Evolutionary conservation across 2,888 invertebrate species (phyloP).

Genomic region (Brachypalpus laphriformis): DNA sequence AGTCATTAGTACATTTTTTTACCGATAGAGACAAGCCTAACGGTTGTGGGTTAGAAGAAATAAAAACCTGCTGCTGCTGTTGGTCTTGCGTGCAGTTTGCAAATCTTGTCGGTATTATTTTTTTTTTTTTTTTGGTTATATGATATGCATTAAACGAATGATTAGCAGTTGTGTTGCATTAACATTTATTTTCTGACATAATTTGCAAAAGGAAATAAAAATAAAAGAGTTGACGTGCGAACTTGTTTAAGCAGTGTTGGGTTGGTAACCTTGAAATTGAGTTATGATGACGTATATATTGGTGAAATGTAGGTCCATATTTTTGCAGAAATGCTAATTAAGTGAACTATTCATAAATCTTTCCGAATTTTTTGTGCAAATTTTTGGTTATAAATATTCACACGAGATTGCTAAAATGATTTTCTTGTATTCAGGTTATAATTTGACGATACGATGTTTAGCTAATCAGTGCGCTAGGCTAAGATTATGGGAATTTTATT

Average conservation of each 20-base stretch:
- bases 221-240: constrained; percentile 55
- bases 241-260: constrained; percentile 30
- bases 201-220: constrained; percentile 20
- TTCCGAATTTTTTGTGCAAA: constrained; percentile 4
- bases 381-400: constrained; percentile 1
- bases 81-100: constrained; percentile 15
- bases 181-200: constrained; percentile 26
- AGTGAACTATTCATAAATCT: constrained; percentile 2
- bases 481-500: not conserved
- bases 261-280: constrained; percentile 24
- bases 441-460: not conserved
- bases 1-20: constrained; percentile 46
- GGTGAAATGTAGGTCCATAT: constrained; percentile 5
- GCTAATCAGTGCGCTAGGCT: not conserved
- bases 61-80: constrained; percentile 43
- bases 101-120: constrained; percentile 48
- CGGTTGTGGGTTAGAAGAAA: constrained; percentile 26
- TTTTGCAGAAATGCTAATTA: constrained; percentile 13
- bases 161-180: constrained; percentile 55
- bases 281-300: constrained; percentile 2
- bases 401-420: not conserved
- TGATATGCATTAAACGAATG: constrained; percentile 42
- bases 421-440: not conserved
- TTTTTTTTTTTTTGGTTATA: not conserved
- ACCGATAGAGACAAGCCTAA: constrained; percentile 53